Evolutionary conservation across 2,888 invertebrate genomes (phyloP), one percentile per base, ranked within the genome.

Genomic region (Phaonia tiefii): DNA sequence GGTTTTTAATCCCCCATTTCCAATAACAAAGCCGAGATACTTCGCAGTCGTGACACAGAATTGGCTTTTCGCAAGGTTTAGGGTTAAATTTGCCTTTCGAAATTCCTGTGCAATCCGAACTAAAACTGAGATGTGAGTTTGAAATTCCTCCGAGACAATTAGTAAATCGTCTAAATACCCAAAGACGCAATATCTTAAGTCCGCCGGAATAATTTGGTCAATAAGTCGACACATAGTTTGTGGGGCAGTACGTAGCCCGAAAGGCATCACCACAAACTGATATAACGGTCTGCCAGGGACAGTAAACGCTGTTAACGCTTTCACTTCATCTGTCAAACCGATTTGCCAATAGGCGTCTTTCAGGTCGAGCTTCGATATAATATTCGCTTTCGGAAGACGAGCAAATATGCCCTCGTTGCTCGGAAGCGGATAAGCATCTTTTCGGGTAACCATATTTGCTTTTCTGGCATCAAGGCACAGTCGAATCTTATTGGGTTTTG

Each of bases 1-100:
- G 0, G 78, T 75, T 0, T 46, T 58, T 13, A 83, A 73, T 15
- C 75, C 74, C 0, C 83, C 83, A 1, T 79, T 39, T 0, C 81
- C 83, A 10, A 83, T 79, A 0, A 82, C 17, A 56, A 80, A 84
- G 0, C 82, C 81, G 1, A 82, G 20, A 37, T 85, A 82, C 10
- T 80, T 79, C 0, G 82, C 51, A 13, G 65, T 37, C 0, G 58
- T 75, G 5, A 83, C 80, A 67, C 82, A 83, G 15, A 83, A 83
- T 17, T 79, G 44, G 5, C 82, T 81, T 46, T 84, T 83, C 1
- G 63, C 20, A 0, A 84, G 54, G 10, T 84, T 84, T 17, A 84
- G 44, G 0, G 83, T 84, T 0, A 84, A 31, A 22, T 83, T 83
- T 0, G 83, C 82, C 8, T 70, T 63, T 10, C 66, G 15, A 15